phyloP scores from a whole-genome alignment of 53 echinoderm and acorn worm species.

The Patiria pectinifera region DNA sequence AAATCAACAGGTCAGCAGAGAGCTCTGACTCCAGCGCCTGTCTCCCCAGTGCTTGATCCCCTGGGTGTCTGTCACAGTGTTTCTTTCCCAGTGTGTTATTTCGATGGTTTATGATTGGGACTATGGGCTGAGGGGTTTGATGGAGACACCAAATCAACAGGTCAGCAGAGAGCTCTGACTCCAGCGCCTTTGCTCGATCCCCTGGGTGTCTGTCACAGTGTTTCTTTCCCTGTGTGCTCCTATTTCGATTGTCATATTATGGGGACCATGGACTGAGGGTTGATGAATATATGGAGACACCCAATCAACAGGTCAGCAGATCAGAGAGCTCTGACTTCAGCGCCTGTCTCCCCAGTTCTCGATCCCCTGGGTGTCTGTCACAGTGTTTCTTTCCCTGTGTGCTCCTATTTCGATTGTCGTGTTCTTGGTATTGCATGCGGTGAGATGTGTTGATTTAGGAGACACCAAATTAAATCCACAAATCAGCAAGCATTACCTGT shows the following conservation, averaged over 20 bases:
- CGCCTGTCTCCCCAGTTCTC: background rate
- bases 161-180: background rate
- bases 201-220: background rate
- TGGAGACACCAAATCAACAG: constrained; percentile 12
- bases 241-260: background rate
- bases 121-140: background rate
- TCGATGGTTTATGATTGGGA: background rate
- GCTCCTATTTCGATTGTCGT: background rate
- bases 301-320: background rate
- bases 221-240: background rate
- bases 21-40: background rate
- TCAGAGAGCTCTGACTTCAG: background rate
- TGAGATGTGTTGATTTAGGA: background rate
- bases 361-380: background rate
- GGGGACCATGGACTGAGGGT: background rate
- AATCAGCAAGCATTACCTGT: too few species aligned
- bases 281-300: constrained; percentile 18
- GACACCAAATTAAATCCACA: background rate
- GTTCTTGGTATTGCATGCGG: background rate
- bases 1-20: constrained; percentile 35
- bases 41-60: background rate
- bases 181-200: background rate
- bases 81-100: background rate
- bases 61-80: constrained; percentile 1
- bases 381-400: background rate